These are phyloP conservation scores for Noctua fimbriata DNA, from an alignment of 2,888 invertebrate genomes.

Conservation along the genomic window DNA sequence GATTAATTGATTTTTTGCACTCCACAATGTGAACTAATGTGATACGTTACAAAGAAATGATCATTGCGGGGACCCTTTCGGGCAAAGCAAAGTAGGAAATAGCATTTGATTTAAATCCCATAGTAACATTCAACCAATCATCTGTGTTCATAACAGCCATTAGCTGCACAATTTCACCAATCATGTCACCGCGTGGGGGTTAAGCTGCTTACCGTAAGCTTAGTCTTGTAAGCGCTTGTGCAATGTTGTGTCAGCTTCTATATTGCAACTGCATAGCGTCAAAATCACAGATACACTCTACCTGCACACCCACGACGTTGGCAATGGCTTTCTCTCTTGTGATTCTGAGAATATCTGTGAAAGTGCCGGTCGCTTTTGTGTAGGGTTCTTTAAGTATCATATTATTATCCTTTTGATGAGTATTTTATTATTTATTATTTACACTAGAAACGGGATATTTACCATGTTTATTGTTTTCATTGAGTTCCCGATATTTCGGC, in stretches of 20 bases:
- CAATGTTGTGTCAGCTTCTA: conserved; percentile 37
- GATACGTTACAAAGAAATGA: not conserved
- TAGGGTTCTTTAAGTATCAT: not conserved
- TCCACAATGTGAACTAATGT: not conserved
- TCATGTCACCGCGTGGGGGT: conserved; percentile 42
- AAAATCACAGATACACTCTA: conserved; percentile 5
- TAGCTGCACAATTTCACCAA: conserved; percentile 39
- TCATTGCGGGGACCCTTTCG: not conserved
- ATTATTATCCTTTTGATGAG: not conserved
- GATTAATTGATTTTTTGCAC: not conserved
- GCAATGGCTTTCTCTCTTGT: conserved; percentile 22
- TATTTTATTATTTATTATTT: too few species aligned
- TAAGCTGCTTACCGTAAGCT: conserved; percentile 52
- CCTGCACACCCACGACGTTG: conserved; percentile 25
- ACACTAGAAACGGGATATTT: too few species aligned
- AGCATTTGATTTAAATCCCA: conserved; percentile 5
- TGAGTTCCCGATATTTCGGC: too few species aligned
- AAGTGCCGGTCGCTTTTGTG: not conserved
- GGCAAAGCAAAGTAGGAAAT: too few species aligned
- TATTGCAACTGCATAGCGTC: conserved; percentile 16
- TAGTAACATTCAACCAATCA: not conserved
- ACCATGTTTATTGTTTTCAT: too few species aligned
- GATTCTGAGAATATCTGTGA: not conserved
- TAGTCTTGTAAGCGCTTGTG: conserved; percentile 47
- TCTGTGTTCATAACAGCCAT: conserved; percentile 14